Percentiles rank a stretch among this genome's conserved stretches.
Conservation (phyloP, 92 coral and sea anemone genomes). For the Siderastrea radians region DNA sequence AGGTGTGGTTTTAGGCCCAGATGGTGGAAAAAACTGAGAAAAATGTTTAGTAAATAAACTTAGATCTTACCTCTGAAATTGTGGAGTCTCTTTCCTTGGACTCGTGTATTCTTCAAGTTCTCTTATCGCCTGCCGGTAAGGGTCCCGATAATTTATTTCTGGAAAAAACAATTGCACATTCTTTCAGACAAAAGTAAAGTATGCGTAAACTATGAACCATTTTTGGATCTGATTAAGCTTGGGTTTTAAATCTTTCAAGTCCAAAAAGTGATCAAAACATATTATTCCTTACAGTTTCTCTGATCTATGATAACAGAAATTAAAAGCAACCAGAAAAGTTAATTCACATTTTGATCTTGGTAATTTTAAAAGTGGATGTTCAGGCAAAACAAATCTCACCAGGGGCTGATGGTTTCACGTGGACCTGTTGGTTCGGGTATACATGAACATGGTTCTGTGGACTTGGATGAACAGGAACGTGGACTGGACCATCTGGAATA, state of each 20-base stretch:
- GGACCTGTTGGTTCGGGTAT: slow-evolving; percentile 53
- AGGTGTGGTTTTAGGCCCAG: not conserved
- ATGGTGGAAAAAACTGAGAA: not conserved
- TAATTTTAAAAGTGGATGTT: not conserved
- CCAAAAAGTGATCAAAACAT: not conserved
- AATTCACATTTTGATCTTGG: too few species aligned
- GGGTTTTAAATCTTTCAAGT: not conserved
- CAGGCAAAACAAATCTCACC: not conserved
- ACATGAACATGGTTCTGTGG: slow-evolving; percentile 37
- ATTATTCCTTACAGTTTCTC: not conserved
- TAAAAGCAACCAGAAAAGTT: too few species aligned
- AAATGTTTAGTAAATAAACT: not conserved
- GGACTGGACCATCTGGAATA: slow-evolving; percentile 84
- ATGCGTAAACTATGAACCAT: not conserved
- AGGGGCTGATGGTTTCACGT: slow-evolving; percentile 33
- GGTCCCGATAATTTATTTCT: slow-evolving; percentile 46
- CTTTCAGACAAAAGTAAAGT: not conserved
- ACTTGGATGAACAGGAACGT: slow-evolving; percentile 71
- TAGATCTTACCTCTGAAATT: slow-evolving; percentile 28
- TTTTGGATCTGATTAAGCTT: too few species aligned
- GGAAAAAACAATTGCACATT: not conserved
- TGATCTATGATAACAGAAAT: not conserved
- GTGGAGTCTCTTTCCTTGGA: slow-evolving; percentile 47
- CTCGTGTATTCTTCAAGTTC: slow-evolving; percentile 39
- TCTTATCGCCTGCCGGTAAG: slow-evolving; percentile 44